A percentile compares a stretch with the other conserved stretches of the same genome.
Conservation (phyloP, 1,140 invertebrate genomes). For the Hirudo medicinalis region DNA sequence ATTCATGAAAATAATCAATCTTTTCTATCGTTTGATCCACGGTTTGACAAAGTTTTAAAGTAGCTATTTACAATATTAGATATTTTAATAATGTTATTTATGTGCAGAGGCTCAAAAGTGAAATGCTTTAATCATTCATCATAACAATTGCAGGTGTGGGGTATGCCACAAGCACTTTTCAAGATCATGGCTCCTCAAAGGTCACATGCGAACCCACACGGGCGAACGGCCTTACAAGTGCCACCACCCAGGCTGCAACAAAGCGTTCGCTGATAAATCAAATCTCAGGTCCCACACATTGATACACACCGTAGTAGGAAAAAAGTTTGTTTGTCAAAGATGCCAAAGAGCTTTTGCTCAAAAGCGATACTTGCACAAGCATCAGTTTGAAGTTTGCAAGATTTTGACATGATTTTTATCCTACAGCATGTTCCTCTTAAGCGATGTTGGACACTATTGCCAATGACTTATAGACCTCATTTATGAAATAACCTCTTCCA, state of each 20-base stretch:
- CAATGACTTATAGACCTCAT: no score
- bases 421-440: no score
- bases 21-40: no score
- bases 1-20: no score
- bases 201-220: conserved; percentile 86
- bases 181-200: conserved; percentile 85
- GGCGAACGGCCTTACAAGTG: conserved; percentile 56
- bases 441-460: no score
- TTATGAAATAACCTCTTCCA: no score
- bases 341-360: conserved; percentile 68
- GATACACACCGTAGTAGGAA: conserved; percentile 85
- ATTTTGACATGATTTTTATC: conserved; percentile 6
- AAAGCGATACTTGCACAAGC: conserved; percentile 56
- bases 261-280: conserved; percentile 66
- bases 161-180: conserved; percentile 90
- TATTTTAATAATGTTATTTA: no score
- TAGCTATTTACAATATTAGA: no score
- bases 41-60: no score
- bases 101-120: no score
- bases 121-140: conserved; percentile 66
- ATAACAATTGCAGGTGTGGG: conserved; percentile 55
- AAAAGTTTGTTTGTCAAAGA: conserved; percentile 69
- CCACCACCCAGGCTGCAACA: conserved; percentile 72
- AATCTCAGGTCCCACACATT: conserved; percentile 97
- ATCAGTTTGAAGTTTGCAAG: conserved; percentile 53